Evolutionary conservation across 2,113 vertebrate species (phyloP), one percentile per base, ranked within the genome.

Genomic region (Puma concolor): DNA sequence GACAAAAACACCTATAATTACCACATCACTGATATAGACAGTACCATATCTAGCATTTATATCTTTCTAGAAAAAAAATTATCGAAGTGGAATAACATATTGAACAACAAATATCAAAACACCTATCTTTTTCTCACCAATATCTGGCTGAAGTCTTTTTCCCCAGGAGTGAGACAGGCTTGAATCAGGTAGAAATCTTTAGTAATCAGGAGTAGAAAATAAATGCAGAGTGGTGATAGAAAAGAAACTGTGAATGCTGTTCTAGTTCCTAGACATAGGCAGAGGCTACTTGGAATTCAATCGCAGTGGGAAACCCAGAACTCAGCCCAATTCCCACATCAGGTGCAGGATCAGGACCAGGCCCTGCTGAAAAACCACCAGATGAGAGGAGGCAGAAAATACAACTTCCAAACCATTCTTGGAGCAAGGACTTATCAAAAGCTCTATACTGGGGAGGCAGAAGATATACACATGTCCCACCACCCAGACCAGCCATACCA

Each of bases 31-130:
- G 33, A n/a, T 81, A 21, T 36, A 88, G 60, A 48, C 4, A 44
- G 41, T 7, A 77, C 23, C 10, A 16, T 4, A 72, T 29, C 38
- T 77, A 92, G 13, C 41, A 36, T 54, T 77, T 41, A 88, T 33
- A 89, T 85, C 6, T 57, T 84, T 54, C 63, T 14, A 72, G 77
- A 0, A 71, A 76, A 94, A 83, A 86, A 86, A 76, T 41, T 4
- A 5, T 13, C 21, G 72, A 5, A 31, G 27, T 88, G 27, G 72
- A 69, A 41, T 69, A 96, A 50, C 33, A 89, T 10, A 52, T 10
- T 54, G 31, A 89, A 72, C 86, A 95, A 93, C 66, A 67, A 88
- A 85, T 76, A 89, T 21, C 63, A 92, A 92, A 86, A 31, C 12
- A 85, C 50, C 10, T 44, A 29, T 36, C 50, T 80, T 80, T 60